Percentiles rank a stretch among this genome's conserved stretches.
These are phyloP conservation scores for Callipepla californica DNA, from an alignment of 2,113 vertebrate genomes.

Conservation along the genomic window DNA sequence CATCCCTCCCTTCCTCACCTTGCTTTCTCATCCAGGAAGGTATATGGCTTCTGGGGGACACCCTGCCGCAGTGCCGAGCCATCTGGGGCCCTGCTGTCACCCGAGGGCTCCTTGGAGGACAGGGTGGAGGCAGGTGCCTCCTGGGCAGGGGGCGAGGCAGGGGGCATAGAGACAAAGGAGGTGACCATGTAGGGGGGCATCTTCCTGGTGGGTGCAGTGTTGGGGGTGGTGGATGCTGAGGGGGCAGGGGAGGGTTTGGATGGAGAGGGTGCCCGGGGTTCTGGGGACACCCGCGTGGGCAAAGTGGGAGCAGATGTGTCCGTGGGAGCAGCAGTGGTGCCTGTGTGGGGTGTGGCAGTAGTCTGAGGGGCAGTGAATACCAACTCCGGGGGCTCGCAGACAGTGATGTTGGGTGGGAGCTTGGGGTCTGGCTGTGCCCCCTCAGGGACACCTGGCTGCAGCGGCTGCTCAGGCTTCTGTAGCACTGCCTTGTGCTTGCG, in stretches of 20 bases:
- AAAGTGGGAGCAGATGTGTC: neutral
- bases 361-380: constrained; percentile 48
- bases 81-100: constrained; percentile 73
- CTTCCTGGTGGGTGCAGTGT: constrained; percentile 35
- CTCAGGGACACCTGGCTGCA: neutral
- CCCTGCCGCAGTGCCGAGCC: constrained; percentile 87
- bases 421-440: neutral
- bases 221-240: neutral
- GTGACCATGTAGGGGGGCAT: constrained; percentile 77
- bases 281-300: neutral
- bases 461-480: neutral
- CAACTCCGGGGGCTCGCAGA: neutral
- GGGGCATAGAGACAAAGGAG: constrained; percentile 80
- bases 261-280: constrained; percentile 8
- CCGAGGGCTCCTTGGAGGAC: constrained; percentile 60
- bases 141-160: constrained; percentile 10
- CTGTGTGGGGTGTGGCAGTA: neutral
- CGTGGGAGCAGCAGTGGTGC: neutral
- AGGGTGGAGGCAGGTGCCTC: constrained; percentile 45
- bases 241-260: neutral
- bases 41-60: constrained; percentile 96
- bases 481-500: constrained; percentile 65
- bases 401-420: constrained; percentile 9
- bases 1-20: constrained; percentile 77
- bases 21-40: constrained; percentile 97